Evolutionary conservation across 2,888 invertebrate genomes (phyloP).

Genomic region (Scaptodrosophila latifasciaeformis): DNA sequence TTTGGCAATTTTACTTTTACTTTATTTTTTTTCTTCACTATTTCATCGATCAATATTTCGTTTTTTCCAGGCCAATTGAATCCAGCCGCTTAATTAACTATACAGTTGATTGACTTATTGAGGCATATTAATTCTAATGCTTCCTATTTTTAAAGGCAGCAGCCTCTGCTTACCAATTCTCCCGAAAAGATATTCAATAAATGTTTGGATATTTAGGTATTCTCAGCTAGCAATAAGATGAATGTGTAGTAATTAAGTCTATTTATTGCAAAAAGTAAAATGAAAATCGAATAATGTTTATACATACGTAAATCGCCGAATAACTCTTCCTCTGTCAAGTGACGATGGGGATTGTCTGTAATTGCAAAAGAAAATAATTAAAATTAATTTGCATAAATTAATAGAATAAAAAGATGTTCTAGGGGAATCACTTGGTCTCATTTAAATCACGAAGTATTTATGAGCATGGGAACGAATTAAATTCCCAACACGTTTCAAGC

Average conservation of each 20-base stretch:
- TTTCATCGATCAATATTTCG: no score
- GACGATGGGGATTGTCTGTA: constrained; percentile 44
- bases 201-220: constrained; percentile 20
- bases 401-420: no score
- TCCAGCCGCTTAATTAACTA: constrained; percentile 53
- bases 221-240: constrained; percentile 10
- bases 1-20: neutral
- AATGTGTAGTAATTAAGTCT: constrained; percentile 28
- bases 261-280: constrained; percentile 16
- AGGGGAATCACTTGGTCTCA: no score
- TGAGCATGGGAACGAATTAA: no score
- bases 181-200: constrained; percentile 29
- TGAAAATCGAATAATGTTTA: constrained; percentile 16
- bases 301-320: constrained; percentile 51
- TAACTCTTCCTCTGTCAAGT: constrained; percentile 53
- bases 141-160: neutral
- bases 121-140: constrained; percentile 12
- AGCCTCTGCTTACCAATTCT: neutral
- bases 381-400: no score
- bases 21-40: no score
- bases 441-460: no score
- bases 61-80: no score
- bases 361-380: no score
- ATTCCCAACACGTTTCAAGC: no score
- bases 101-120: constrained; percentile 60